Evolutionary conservation across 1,140 invertebrate genomes (phyloP), one percentile per base, ranked within the genome.

Genomic region (Diachasma alloeum): DNA sequence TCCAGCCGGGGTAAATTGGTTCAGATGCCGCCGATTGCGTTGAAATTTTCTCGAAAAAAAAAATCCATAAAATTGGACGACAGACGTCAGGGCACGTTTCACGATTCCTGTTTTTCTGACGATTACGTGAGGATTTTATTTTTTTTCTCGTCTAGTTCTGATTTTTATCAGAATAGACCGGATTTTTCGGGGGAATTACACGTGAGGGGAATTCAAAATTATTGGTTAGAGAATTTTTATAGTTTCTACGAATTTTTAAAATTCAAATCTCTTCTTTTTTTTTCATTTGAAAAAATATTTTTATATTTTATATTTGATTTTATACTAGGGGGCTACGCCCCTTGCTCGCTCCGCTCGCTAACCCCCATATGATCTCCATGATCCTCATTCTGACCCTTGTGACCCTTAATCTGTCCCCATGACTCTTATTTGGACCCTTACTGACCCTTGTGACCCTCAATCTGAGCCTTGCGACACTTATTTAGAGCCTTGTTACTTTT

Each of bases 1-100:
- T 71, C 56, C 0, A 37, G 67, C 4, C 75, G 17, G 71, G 56
- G 15, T 76, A 76, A 76, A 76, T 76, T 76, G 75, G 75, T 76
- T 72, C 68, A 76, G 75, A 76, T 76, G 75, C 69, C 75, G 68
- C 69, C 75, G 75, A 76, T 76, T 72, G 69, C 75, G 37, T n/a
- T 31, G 53, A 9, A 46, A 8, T 76, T 72, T 76, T 76, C 69
- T 76, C 37, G 15, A 70, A 70, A 36, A 67, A 74, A 67, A 75
- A 68, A 75, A 44, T 31, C 15, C 26, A 44, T 44, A 74, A 11
- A 39, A 74, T 31, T 63, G 19, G 24, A 46, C 11, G 11, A 24
- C 31, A 2, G 67, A 72, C 42, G 70, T 44, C 48, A 17, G 19
- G 69, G 70, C 69, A 72, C 69, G 69, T 76, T 76, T 68, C 36